phyloP scores from a whole-genome alignment of 2,113 vertebrate genomes.

The Colossoma macropomum region DNA sequence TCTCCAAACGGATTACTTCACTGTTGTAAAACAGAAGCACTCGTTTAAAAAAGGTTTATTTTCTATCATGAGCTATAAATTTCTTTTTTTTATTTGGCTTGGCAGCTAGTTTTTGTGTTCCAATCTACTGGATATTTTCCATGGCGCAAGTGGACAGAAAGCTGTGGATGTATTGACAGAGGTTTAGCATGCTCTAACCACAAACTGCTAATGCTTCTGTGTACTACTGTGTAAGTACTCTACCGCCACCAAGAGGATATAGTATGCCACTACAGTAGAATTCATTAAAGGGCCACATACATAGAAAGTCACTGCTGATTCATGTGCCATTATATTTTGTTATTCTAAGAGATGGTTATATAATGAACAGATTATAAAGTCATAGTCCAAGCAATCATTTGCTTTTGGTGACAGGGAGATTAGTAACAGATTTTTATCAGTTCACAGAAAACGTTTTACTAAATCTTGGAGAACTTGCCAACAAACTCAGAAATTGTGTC shows the following conservation, averaged over 20 bases:
- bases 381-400: neutral
- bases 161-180: neutral
- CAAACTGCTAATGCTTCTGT: neutral
- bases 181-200: neutral
- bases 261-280: neutral
- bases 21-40: slow-evolving; percentile 47
- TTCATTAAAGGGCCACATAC: neutral
- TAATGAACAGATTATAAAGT: neutral
- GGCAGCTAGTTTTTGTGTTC: slow-evolving; percentile 24
- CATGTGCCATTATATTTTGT: neutral
- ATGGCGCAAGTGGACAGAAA: slow-evolving; percentile 44
- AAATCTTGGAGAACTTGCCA: neutral
- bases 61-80: slow-evolving; percentile 28
- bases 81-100: slow-evolving; percentile 23
- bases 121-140: slow-evolving; percentile 29
- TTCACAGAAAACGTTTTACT: too few relatives aligned
- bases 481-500: neutral
- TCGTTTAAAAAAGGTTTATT: slow-evolving; percentile 51
- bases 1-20: slow-evolving; percentile 54
- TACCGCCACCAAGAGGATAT: slow-evolving; percentile 73
- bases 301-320: neutral
- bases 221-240: slow-evolving; percentile 40
- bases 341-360: neutral
- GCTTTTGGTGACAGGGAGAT: too few relatives aligned
- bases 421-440: neutral